Evolutionary conservation across 2,797 vertebrate genomes (phyloP), one percentile per base, ranked within the genome.

Genomic region (Scomberomorus guttatus): DNA sequence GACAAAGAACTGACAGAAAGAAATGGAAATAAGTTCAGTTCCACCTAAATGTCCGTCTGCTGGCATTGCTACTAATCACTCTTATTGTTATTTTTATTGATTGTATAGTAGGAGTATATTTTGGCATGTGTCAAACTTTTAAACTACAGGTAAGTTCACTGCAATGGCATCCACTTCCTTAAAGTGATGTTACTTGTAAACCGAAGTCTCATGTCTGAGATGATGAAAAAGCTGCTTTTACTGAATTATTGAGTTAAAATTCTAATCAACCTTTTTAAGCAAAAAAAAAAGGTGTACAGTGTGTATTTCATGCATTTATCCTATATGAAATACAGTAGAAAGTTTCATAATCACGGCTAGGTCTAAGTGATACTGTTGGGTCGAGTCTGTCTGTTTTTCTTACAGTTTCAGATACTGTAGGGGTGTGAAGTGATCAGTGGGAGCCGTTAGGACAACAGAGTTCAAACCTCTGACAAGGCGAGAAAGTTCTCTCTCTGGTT

Each of bases 21-120:
- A 79, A 54, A 68, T 51, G 62, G 14, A 34, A 58, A 56, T 3
- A 59, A 56, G 77, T 70, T 42, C 46, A 69, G 58, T 64, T 81
- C 74, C 81, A 70, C 72, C 84, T 75, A 42, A 62, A 64, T 50
- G 70, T 79, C 77, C 22, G 84, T 80, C 85, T 82, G 80, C 76
- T 77, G 85, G 79, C 81, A 18, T 85, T 93, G 92, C 91, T 93
- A 93, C 92, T 46, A 60, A 74, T 89, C 84, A 83, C 77, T 83
- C 46, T 50, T 50, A 50, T 50, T 50, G 46, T 50, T 50, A 50
- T 50, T 20, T 50, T 60, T 84, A 87, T 80, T 81, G 89, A 75
- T 75, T 77, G 73, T 82, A 77, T 62, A 77, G 72, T 54, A 60
- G 56, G 82, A 64, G 75, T 78, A 78, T 71, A 75, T 78, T 89